Conservation (phyloP, 2,797 vertebrate species). For the Acridotheres tristis region DNA sequence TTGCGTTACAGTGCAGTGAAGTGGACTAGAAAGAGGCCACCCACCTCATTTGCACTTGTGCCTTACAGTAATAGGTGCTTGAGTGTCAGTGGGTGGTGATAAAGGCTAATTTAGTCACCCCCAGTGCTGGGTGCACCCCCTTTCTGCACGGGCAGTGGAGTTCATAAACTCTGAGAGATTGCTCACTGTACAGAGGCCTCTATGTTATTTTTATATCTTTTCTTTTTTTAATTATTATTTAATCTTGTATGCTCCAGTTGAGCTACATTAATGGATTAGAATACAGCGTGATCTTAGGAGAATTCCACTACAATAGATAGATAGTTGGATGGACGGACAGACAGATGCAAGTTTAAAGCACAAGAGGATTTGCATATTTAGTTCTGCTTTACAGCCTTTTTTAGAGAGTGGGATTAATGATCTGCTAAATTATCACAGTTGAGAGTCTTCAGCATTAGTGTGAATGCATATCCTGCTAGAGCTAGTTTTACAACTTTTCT, state of each 20-base stretch:
- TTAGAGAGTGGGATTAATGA: conserved; percentile 77
- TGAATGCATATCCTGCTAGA: conserved; percentile 53
- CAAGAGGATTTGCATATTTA: conserved; percentile 76
- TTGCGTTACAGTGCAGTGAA: conserved; percentile 15
- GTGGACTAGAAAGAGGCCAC: conserved; percentile 59
- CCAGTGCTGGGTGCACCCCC: not conserved
- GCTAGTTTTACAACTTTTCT: conserved; percentile 56
- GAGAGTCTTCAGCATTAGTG: conserved; percentile 60
- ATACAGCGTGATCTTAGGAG: conserved; percentile 37
- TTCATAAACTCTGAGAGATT: not conserved
- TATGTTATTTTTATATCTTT: not conserved
- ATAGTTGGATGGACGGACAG: conserved; percentile 63
- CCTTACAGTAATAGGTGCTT: conserved; percentile 37
- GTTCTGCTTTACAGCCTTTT: conserved; percentile 76
- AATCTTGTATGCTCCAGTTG: conserved; percentile 59
- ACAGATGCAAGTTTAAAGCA: conserved; percentile 75
- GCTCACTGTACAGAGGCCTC: not conserved
- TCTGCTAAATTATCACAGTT: conserved; percentile 77
- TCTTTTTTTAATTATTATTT: not conserved
- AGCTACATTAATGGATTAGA: conserved; percentile 68
- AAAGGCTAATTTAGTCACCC: conserved; percentile 40
- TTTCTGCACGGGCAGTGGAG: not conserved
- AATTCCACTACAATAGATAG: conserved; percentile 63
- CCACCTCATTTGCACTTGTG: conserved; percentile 49
- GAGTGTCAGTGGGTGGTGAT: conserved; percentile 41